These are phyloP conservation scores for Rhyacophila brunnea DNA, from an alignment of 1,140 invertebrate genomes.

Conservation along the genomic window DNA sequence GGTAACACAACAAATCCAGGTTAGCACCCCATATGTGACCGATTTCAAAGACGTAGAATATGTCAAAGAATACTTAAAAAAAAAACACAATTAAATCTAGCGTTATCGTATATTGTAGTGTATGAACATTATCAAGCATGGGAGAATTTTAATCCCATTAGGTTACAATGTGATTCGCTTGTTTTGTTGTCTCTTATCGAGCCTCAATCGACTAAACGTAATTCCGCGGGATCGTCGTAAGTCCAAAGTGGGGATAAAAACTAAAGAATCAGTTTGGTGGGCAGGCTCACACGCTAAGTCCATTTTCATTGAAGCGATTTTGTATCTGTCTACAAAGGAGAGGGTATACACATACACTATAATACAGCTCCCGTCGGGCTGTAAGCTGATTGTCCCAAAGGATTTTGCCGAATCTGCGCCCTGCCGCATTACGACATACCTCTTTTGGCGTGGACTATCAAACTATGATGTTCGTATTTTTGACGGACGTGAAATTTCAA, in stretches of 20 bases:
- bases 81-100: conserved; percentile 9
- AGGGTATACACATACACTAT: background rate
- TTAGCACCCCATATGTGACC: too few relatives aligned
- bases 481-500: too few relatives aligned
- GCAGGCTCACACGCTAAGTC: conserved; percentile 19
- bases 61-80: too few relatives aligned
- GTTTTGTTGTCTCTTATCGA: too few relatives aligned
- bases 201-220: background rate
- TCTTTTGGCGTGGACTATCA: too few relatives aligned
- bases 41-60: too few relatives aligned
- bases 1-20: too few relatives aligned
- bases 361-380: background rate
- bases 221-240: background rate
- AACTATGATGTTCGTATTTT: too few relatives aligned
- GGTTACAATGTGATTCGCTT: too few relatives aligned
- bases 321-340: conserved; percentile 17
- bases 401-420: conserved; percentile 23
- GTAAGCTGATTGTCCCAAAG: conserved; percentile 29
- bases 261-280: background rate
- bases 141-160: too few relatives aligned
- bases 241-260: background rate
- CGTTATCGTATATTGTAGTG: too few relatives aligned
- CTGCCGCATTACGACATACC: conserved; percentile 11
- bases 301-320: conserved; percentile 32
- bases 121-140: too few relatives aligned